Evolutionary conservation across 2,888 invertebrate genomes (phyloP), one percentile per base, ranked within the genome.

Genomic region (Rhagonycha lutea): DNA sequence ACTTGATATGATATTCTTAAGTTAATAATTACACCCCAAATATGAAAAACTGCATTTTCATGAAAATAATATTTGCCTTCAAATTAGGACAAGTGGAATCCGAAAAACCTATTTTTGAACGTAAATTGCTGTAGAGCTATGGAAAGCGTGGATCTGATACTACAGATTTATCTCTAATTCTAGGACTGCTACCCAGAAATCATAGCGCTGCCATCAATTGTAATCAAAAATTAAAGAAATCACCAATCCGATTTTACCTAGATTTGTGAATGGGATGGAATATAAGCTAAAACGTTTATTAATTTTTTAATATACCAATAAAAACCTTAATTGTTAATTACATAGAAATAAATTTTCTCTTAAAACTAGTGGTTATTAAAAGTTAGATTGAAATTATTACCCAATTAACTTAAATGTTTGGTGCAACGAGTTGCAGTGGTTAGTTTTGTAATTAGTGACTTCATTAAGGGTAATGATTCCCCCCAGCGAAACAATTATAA

Each of bases 401-500:
- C 32, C 69, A 71, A 73, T 73, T 76, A 76, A 73, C 73, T 62
- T 76, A 73, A 75, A 73, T 76, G 73, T 61, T 60, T 14, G 63
- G 29, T 76, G 73, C 76, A 76, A 23, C 70, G 70, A 76, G 73
- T 68, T 76, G 76, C 73, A 73, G 76, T 62, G 68, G 73, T 73
- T 76, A 76, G 70, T 70, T 62, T 18, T 68, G 77, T 77, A 78
- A 79, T 79, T 78, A 79, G 23, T 63, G 71, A 23, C 70, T 78
- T 77, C 76, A 70, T 76, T 78, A 73, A 47, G 73, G 75, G 70
- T 75, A 78, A 76, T 75, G 74, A 78, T 78, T 78, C 75, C 78
- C 79, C 67, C 73, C 77, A 78, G 79, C 79, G 60, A 78, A 79
- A 79, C 76, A 70, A 74, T 78, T 77, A 72, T 63, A 68, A 71